phyloP scores from a whole-genome alignment of 2,888 invertebrate species.

The Xestobium rufovillosum region DNA sequence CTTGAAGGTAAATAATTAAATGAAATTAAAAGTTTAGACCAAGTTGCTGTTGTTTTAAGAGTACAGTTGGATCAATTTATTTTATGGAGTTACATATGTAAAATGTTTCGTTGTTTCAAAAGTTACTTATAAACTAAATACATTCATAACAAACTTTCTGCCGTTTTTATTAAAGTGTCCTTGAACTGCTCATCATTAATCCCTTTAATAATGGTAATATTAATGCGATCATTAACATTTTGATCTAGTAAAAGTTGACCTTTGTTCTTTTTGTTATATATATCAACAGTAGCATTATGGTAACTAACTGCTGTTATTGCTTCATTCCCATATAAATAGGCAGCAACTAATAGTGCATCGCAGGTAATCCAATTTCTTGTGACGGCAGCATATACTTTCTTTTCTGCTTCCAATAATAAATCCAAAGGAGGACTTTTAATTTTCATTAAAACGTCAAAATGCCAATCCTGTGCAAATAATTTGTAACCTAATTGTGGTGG shows the following conservation, averaged over 20 bases:
- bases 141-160: too few relatives aligned
- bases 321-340: conserved; percentile 41
- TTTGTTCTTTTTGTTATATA: conserved; percentile 50
- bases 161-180: too few relatives aligned
- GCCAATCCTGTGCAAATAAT: not conserved
- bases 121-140: too few relatives aligned
- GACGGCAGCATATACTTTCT: conserved; percentile 23
- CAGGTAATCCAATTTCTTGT: conserved; percentile 40
- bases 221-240: conserved; percentile 37
- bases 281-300: conserved; percentile 51
- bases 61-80: too few relatives aligned
- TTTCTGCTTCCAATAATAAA: conserved; percentile 48
- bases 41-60: conserved; percentile 4
- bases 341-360: conserved; percentile 47
- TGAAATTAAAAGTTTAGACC: conserved; percentile 5
- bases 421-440: conserved; percentile 33
- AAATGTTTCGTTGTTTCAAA: too few relatives aligned
- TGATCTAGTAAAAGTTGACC: conserved; percentile 60
- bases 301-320: conserved; percentile 20
- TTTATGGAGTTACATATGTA: conserved; percentile 27
- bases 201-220: conserved; percentile 43
- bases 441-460: not conserved
- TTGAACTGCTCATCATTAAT: conserved; percentile 46
- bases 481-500: not conserved
- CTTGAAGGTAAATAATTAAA: too few relatives aligned